Evolutionary conservation across 1,140 invertebrate genomes (phyloP).

Genomic region (Orchesella cincta): DNA sequence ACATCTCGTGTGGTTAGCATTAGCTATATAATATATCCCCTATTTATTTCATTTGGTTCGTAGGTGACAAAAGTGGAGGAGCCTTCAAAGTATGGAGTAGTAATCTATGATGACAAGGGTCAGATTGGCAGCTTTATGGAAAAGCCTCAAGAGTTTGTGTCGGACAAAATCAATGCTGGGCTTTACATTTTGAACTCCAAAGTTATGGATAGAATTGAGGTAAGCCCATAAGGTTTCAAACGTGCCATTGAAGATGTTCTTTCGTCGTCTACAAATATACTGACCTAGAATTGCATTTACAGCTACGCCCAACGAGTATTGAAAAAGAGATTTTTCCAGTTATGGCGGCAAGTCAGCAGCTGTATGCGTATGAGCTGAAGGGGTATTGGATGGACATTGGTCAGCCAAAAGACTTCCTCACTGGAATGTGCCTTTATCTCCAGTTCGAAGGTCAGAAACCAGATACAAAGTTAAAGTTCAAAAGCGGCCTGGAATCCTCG

Average conservation of each 20-base stretch:
- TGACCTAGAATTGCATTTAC: too few species aligned
- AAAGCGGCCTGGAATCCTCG: conserved; percentile 75
- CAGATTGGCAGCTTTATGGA: conserved; percentile 94
- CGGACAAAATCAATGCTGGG: conserved; percentile 99
- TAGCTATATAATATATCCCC: too few species aligned
- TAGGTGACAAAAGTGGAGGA: conserved; percentile 93
- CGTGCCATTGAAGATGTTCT: too few species aligned
- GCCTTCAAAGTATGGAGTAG: conserved; percentile 98
- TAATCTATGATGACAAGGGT: conserved; percentile 78
- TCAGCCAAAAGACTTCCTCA: conserved; percentile 98
- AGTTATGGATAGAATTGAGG: conserved; percentile 85
- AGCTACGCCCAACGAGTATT: conserved; percentile 90
- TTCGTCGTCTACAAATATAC: too few species aligned
- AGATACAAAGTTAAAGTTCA: conserved; percentile 66
- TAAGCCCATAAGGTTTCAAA: too few species aligned
- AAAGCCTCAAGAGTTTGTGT: conserved; percentile 98
- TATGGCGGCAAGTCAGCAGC: conserved; percentile 83
- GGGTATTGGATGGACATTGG: conserved; percentile 99
- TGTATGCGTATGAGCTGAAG: conserved; percentile 91
- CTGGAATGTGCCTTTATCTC: conserved; percentile 78
- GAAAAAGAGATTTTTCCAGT: conserved; percentile 98
- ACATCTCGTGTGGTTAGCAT: too few species aligned
- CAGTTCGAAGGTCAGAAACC: conserved; percentile 74
- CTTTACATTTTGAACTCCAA: conserved; percentile 96
- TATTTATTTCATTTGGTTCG: too few species aligned